phyloP scores from a whole-genome alignment of 2,797 vertebrate genomes.

The Dendrocincla fuliginosa region DNA sequence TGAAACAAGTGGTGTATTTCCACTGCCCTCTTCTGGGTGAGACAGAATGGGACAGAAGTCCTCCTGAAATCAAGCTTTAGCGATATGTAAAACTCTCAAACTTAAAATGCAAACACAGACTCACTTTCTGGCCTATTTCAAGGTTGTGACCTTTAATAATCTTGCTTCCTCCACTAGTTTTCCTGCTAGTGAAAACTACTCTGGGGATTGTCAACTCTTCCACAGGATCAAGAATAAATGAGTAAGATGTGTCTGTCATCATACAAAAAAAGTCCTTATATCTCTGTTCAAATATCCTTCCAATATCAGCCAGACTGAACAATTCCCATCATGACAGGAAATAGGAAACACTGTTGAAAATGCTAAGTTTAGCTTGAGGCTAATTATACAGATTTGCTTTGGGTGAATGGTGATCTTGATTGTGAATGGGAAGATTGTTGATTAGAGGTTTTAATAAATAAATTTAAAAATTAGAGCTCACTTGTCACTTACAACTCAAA shows the following conservation, averaged over 20 bases:
- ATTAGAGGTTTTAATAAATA: conserved; percentile 31
- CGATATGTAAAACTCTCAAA: fast-evolving
- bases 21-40: conserved; percentile 28
- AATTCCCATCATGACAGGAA: neutral
- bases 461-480: conserved; percentile 50
- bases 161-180: neutral
- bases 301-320: neutral
- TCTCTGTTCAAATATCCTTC: neutral
- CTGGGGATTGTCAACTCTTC: neutral
- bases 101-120: neutral
- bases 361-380: neutral
- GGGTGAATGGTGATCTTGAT: neutral
- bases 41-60: neutral
- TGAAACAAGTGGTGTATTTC: neutral
- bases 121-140: neutral
- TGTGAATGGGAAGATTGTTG: conserved; percentile 21
- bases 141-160: neutral
- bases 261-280: neutral
- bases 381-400: neutral
- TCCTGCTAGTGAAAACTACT: neutral
- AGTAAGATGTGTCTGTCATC: neutral
- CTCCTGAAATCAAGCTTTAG: neutral
- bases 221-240: neutral
- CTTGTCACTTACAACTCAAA: conserved; percentile 23
- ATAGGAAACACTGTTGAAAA: neutral